phyloP scores from a whole-genome alignment of 92 coral and sea anemone genomes.

The Palythoa grandiflora region DNA sequence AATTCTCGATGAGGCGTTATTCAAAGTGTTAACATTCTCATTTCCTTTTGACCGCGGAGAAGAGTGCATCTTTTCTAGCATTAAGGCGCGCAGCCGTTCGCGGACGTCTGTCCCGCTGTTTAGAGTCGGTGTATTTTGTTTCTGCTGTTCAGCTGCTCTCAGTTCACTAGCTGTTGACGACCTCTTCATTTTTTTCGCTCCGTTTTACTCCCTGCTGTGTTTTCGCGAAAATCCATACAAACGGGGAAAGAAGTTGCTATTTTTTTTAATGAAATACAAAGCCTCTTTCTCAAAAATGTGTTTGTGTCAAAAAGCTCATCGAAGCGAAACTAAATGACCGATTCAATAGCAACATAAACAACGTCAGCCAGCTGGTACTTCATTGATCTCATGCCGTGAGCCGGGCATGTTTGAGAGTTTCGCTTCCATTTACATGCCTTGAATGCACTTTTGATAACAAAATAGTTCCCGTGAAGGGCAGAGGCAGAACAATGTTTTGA shows the following conservation, averaged over 20 bases:
- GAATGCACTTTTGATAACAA: conserved; percentile 38
- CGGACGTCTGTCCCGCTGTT: conserved; percentile 27
- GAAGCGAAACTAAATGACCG: conserved; percentile 39
- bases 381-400: conserved; percentile 32
- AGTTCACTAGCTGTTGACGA: background rate
- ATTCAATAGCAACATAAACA: conserved; percentile 32
- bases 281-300: background rate
- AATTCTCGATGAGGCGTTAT: conserved; percentile 44
- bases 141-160: background rate
- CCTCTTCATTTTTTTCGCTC: conserved; percentile 17
- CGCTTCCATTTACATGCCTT: conserved; percentile 28
- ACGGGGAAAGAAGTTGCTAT: conserved; percentile 7
- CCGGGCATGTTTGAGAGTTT: background rate
- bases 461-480: background rate
- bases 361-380: conserved; percentile 9
- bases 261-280: background rate
- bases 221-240: background rate
- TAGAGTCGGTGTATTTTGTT: background rate
- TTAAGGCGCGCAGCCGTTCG: conserved; percentile 58
- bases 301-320: conserved; percentile 14
- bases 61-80: conserved; percentile 57
- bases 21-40: conserved; percentile 64
- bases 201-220: background rate
- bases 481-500: conserved; percentile 14
- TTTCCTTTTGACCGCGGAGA: conserved; percentile 43